Conservation (phyloP, 2,888 invertebrate species). For the Conus canariensis region DNA sequence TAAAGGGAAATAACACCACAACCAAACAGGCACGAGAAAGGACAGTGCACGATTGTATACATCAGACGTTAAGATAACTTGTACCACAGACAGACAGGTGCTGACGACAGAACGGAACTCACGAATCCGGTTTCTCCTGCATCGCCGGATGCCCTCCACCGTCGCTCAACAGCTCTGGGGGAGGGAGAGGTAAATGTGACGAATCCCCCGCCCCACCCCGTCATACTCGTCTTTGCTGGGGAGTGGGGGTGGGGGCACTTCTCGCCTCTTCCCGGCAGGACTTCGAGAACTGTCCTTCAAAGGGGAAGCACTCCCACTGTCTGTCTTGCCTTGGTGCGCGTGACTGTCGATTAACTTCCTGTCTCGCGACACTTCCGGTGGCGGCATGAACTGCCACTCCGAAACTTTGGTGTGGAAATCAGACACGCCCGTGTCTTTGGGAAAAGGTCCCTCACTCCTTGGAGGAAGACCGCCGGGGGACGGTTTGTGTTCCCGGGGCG, state of each 20-base stretch:
- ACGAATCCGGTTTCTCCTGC: slow-evolving; percentile 40
- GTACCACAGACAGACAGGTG: no score
- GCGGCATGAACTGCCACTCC: neutral
- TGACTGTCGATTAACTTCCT: slow-evolving; percentile 47
- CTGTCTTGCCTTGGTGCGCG: slow-evolving; percentile 26
- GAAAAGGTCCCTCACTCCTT: neutral
- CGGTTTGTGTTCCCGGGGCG: slow-evolving; percentile 20
- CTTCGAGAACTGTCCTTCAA: slow-evolving; percentile 20
- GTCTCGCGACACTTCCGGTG: slow-evolving; percentile 32
- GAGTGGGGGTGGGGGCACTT: slow-evolving; percentile 42
- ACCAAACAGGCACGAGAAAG: neutral
- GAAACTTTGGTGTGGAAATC: slow-evolving; percentile 22
- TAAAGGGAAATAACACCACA: neutral
- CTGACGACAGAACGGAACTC: slow-evolving; percentile 6
- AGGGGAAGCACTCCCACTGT: slow-evolving; percentile 19
- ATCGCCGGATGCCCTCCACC: slow-evolving; percentile 20
- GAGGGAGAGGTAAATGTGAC: slow-evolving; percentile 55
- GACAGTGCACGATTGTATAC: neutral
- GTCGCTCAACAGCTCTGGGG: slow-evolving; percentile 48
- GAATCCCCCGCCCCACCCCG: slow-evolving; percentile 15
- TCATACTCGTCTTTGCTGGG: slow-evolving; percentile 7
- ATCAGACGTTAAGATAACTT: no score
- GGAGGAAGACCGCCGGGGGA: neutral
- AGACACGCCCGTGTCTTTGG: slow-evolving; percentile 40
- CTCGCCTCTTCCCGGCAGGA: slow-evolving; percentile 15